Conservation (phyloP, 2,797 vertebrate genomes). For the Malacoctenus gilli region DNA sequence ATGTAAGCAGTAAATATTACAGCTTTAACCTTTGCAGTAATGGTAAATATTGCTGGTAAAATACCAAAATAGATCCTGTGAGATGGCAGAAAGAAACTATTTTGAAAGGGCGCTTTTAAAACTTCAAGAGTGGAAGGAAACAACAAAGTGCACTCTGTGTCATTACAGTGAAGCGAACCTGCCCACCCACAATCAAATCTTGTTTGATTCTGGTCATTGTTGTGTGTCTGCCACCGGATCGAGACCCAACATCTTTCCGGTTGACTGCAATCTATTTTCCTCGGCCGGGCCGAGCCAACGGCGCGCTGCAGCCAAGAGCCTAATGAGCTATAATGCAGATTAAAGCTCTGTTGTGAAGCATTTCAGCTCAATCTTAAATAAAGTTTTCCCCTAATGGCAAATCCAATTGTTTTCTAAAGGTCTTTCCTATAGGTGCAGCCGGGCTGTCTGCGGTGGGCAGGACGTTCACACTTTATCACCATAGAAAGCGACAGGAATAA, state of each 20-base stretch:
- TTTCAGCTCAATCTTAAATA: constrained; percentile 50
- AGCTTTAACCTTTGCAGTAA: too few species aligned
- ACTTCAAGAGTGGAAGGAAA: neutral
- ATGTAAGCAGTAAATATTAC: too few species aligned
- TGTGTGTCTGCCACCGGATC: constrained; percentile 46
- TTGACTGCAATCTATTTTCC: constrained; percentile 45
- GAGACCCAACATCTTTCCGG: constrained; percentile 43
- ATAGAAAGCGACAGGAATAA: constrained; percentile 40
- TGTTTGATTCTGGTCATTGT: constrained; percentile 23
- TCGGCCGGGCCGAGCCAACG: constrained; percentile 14
- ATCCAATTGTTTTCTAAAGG: constrained; percentile 66
- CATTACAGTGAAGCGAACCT: constrained; percentile 15
- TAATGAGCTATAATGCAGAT: constrained; percentile 65
- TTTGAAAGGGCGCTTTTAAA: neutral
- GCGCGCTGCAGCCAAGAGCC: constrained; percentile 45
- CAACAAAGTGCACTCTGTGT: constrained; percentile 3
- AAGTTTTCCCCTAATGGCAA: constrained; percentile 64
- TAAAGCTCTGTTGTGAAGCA: constrained; percentile 37
- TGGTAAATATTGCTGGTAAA: too few species aligned
- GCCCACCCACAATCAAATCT: constrained; percentile 43
- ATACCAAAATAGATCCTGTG: too few species aligned
- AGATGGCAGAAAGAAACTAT: too few species aligned
- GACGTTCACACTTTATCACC: constrained; percentile 53
- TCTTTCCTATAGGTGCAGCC: constrained; percentile 48
- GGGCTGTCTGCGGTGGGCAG: constrained; percentile 37